Evolutionary conservation across 2,797 vertebrate genomes (phyloP), one percentile per base, ranked within the genome.

Genomic region (Fistularia commersonii): DNA sequence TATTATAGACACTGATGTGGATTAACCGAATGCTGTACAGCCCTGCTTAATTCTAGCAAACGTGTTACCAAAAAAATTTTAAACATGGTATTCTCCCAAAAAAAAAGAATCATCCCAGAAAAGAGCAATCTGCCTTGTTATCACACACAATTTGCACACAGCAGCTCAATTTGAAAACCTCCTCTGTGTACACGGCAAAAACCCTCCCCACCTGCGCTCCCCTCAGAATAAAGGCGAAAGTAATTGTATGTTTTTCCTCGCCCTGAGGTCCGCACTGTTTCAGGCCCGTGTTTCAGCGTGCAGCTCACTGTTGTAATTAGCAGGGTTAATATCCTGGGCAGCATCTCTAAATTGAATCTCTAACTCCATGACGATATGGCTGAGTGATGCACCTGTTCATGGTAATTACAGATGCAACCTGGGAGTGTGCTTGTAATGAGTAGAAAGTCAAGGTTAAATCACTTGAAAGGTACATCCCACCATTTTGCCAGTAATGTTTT

Each of bases 291-390:
- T 70, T 73, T 70, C 61, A 68, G 59, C 45, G 50, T 54, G 40
- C 59, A 74, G 60, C 57, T 65, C 9, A 38, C 59, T 62, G 67
- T 75, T 69, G 77, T 81, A 87, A 90, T 91, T 89, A 91, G 80
- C 55, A 35, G 68, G 83, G 87, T 88, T 90, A 91, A 90, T 87
- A 86, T 89, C 82, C 70, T 43, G 58, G 81, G 80, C 77, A 79
- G 74, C 77, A 76, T 89, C 82, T 87, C 81, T 82, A 87, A 86
- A 89, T 90, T 81, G 88, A 87, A 89, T 83, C 77, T 83, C 72
- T 70, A 81, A 86, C 77, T 87, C 74, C 39, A 40, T 61, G 63
- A 72, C 57, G 64, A 83, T 66, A 76, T 11, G 64, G 66, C 71
- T 80, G 85, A 88, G 75, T 56, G 73, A 78, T 69, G 87, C 88